Percentiles rank a stretch among this genome's conserved stretches.
Conservation (phyloP, 1,140 invertebrate genomes). For the Drosophila pachea region DNA sequence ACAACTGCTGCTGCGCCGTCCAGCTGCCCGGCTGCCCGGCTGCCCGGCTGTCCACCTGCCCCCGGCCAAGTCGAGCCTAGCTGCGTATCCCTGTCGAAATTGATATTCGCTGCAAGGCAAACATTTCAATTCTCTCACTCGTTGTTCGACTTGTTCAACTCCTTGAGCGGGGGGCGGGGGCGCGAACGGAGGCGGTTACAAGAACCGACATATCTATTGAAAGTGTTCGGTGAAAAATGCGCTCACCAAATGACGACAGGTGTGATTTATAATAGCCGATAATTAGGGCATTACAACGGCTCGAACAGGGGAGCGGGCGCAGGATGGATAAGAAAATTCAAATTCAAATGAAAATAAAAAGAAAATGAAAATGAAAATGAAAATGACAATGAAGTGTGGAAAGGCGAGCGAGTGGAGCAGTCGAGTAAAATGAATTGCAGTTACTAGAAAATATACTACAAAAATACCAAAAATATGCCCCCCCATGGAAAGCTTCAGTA, state of each 20-base stretch:
- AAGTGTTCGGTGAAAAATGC: conserved; percentile 22
- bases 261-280: conserved; percentile 46
- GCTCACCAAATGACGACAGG: conserved; percentile 51
- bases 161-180: conserved; percentile 43
- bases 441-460: not conserved
- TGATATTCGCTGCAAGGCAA: conserved; percentile 69
- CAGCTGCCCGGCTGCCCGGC: not conserved
- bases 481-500: too few species aligned
- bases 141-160: conserved; percentile 49
- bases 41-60: not conserved
- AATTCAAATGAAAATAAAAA: not conserved
- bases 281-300: conserved; percentile 20
- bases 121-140: conserved; percentile 75
- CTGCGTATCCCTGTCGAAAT: conserved; percentile 63
- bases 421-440: too few species aligned
- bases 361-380: conserved; percentile 1
- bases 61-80: conserved; percentile 40
- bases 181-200: conserved; percentile 1
- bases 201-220: conserved; percentile 40
- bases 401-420: too few species aligned
- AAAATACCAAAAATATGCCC: not conserved
- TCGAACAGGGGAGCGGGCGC: not conserved
- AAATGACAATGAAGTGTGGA: not conserved
- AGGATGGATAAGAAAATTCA: not conserved
- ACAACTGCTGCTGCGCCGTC: not conserved